These are phyloP conservation scores for Apomyelois bistriatella DNA, from an alignment of 2,888 invertebrate species.

Conservation along the genomic window DNA sequence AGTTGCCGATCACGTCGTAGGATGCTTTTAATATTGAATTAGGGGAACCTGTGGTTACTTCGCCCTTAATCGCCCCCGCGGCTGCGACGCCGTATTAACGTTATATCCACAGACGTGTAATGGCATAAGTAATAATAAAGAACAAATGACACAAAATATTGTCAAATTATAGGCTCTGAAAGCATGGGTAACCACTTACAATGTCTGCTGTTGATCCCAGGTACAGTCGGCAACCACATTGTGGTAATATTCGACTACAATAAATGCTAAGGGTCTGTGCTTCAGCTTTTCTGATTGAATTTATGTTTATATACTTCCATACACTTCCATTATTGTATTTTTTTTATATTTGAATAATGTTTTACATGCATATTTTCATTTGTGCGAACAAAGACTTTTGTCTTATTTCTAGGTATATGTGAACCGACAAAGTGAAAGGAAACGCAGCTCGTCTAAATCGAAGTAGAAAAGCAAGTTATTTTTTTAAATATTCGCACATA, in stretches of 20 bases:
- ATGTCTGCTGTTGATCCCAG: constrained; percentile 64
- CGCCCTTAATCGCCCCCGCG: constrained; percentile 72
- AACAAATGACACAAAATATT: constrained; percentile 80
- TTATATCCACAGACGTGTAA: constrained; percentile 75
- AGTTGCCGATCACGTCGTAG: constrained; percentile 75
- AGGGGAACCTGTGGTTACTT: constrained; percentile 75
- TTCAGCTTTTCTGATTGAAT: too few species aligned
- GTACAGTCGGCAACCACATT: constrained; percentile 50
- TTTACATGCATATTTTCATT: too few species aligned
- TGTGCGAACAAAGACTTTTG: too few species aligned
- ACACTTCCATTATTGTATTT: too few species aligned
- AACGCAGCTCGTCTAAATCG: too few species aligned
- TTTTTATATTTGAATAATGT: too few species aligned
- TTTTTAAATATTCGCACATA: too few species aligned
- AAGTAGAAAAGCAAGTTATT: too few species aligned
- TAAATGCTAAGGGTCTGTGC: not conserved
- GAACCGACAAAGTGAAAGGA: too few species aligned
- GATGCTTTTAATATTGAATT: constrained; percentile 81
- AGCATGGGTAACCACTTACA: constrained; percentile 77
- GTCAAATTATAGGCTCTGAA: constrained; percentile 79
- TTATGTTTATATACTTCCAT: too few species aligned
- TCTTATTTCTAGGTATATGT: too few species aligned
- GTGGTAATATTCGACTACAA: not conserved
- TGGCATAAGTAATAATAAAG: constrained; percentile 78
- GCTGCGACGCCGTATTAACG: constrained; percentile 66